These are phyloP conservation scores for Allophyes oxyacanthae DNA, from an alignment of 2,888 invertebrate species.

Conservation along the genomic window DNA sequence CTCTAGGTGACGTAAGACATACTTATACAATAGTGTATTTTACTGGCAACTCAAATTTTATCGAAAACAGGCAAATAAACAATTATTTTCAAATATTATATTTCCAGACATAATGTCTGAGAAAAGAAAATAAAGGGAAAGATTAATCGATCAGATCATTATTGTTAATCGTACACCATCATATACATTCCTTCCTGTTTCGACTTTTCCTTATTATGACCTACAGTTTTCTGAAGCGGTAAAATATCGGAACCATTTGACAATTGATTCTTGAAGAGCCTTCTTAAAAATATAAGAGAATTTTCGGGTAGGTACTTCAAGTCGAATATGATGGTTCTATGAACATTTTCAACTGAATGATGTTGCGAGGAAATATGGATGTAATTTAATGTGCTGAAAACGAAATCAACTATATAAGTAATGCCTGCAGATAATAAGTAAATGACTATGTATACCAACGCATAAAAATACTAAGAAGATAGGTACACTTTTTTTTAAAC, in stretches of 20 bases:
- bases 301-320: conserved; percentile 5
- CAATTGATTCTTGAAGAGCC: conserved; percentile 34
- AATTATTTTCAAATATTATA: conserved; percentile 43
- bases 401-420: not conserved
- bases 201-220: conserved; percentile 54
- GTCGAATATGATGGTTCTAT: conserved; percentile 12
- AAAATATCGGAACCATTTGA: conserved; percentile 40
- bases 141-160: conserved; percentile 60
- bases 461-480: no score
- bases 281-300: conserved; percentile 21
- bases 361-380: conserved; percentile 9
- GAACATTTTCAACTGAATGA: conserved; percentile 13
- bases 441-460: no score
- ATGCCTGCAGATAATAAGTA: no score
- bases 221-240: conserved; percentile 40
- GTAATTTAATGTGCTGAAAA: conserved; percentile 6
- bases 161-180: conserved; percentile 56
- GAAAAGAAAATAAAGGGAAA: conserved; percentile 39
- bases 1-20: no score
- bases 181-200: conserved; percentile 50
- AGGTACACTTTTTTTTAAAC: no score
- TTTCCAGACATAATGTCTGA: conserved; percentile 48
- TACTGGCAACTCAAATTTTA: conserved; percentile 2
- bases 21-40: not conserved
- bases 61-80: conserved; percentile 21